Percentiles rank a stretch among this genome's conserved stretches.
Evolutionary conservation across 2,113 vertebrate species (phyloP).

Genomic region (Marmota monax): DNA sequence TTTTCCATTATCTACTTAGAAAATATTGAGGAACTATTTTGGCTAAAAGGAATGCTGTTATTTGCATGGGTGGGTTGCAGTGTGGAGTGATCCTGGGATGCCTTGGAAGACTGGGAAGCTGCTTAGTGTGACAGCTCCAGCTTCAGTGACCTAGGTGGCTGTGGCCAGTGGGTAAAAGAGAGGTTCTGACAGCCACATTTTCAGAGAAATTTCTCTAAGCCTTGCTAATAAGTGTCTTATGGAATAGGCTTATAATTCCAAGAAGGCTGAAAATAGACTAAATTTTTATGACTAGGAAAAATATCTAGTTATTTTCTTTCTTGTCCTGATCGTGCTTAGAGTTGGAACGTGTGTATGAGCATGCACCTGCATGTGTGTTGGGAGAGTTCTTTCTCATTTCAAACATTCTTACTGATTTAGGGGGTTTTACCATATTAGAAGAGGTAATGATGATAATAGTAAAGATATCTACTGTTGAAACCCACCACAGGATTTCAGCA

Average conservation of each 20-base stretch:
- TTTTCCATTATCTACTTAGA: background rate
- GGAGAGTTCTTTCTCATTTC: background rate
- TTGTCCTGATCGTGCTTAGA: background rate
- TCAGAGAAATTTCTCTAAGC: background rate
- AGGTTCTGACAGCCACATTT: background rate
- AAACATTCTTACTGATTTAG: background rate
- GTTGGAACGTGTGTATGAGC: too few species aligned
- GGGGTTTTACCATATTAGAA: background rate
- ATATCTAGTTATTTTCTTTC: background rate
- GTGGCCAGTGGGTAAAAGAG: background rate
- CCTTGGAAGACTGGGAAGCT: background rate
- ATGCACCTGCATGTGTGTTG: background rate
- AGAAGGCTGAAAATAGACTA: background rate
- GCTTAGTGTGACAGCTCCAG: accelerated
- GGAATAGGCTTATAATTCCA: background rate
- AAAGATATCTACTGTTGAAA: background rate
- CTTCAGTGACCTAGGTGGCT: too few species aligned
- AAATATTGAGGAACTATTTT: background rate
- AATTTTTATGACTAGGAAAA: background rate
- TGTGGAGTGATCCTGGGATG: background rate
- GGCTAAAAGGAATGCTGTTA: background rate
- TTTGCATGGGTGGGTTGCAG: too few species aligned
- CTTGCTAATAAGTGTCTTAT: background rate
- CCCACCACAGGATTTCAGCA: background rate
- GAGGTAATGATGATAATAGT: background rate